phyloP scores from a whole-genome alignment of 2,113 vertebrate genomes.

The Collichthys lucidus region DNA sequence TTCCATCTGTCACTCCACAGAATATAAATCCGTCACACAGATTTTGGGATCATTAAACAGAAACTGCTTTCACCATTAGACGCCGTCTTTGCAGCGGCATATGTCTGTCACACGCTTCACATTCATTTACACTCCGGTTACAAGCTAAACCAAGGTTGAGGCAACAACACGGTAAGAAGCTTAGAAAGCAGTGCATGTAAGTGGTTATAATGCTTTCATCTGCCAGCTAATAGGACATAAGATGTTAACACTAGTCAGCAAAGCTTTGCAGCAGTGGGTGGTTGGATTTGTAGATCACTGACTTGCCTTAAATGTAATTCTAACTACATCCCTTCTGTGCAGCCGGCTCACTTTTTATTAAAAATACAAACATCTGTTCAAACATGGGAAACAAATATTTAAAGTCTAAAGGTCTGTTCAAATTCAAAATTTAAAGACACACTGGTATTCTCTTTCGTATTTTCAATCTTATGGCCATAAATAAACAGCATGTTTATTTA shows the following conservation, averaged over 20 bases:
- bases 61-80: not conserved
- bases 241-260: not conserved
- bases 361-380: too few relatives aligned
- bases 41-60: slow-evolving; percentile 8
- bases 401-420: not conserved
- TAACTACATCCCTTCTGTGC: not conserved
- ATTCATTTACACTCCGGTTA: slow-evolving; percentile 9
- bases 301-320: not conserved
- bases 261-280: slow-evolving; percentile 8
- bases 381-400: not conserved
- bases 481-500: too few relatives aligned
- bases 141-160: not conserved
- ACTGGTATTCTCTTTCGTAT: not conserved
- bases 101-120: not conserved
- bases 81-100: not conserved
- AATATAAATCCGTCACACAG: not conserved
- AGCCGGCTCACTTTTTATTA: not conserved
- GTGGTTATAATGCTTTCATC: not conserved
- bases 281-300: slow-evolving; percentile 11
- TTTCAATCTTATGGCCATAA: not conserved
- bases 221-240: not conserved
- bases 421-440: not conserved
- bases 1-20: not conserved
- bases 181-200: not conserved
- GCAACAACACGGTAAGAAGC: not conserved